Evolutionary conservation across 2,888 invertebrate genomes (phyloP), one percentile per base, ranked within the genome.

Genomic region (Patella pellucida): DNA sequence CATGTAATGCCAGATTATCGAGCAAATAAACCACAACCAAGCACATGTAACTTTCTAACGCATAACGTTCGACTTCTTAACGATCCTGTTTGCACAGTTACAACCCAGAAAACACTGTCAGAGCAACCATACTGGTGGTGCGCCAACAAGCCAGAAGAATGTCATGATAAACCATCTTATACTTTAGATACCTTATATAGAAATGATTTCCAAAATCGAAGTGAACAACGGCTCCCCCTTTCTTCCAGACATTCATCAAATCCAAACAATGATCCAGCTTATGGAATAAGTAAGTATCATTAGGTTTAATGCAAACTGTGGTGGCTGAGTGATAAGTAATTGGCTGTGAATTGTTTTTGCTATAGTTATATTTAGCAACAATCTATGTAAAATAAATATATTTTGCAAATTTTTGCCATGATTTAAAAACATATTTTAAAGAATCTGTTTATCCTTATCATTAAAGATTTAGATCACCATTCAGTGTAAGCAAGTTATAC

Each of bases 71-170:
- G 84, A 27, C 78, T 87, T 9, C 78, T 90, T 62, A 89, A 89
- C 81, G 89, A 88, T 70, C 90, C 90, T 16, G 82, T 90, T 19
- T 89, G 90, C 79, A 83, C 85, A 78, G 89, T 90, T 3, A 80
- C 83, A 75, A 89, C 89, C 23, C 77, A 81, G 14, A 76, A 77
- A 23, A 83, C 85, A 52, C 80, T 80, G 23, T 74, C 78, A 52
- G 86, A 87, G 56, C 86, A 88, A 75, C 50, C 79, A 7, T 74
- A 79, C 31, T 89, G 89, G 89, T 89, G 89, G 89, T 88, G 88
- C n/a, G 78, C 83, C 52, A 72, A 86, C 50, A 78, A 82, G 52
- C 83, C 83, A 14, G 72, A 80, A 71, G 85, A 84, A 68, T 82
- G 84, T 15, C 79, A 85, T 9, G 67, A 81, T 3, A 77, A 82